Conservation (phyloP, 2,113 vertebrate genomes). For the Lagopus leucura region DNA sequence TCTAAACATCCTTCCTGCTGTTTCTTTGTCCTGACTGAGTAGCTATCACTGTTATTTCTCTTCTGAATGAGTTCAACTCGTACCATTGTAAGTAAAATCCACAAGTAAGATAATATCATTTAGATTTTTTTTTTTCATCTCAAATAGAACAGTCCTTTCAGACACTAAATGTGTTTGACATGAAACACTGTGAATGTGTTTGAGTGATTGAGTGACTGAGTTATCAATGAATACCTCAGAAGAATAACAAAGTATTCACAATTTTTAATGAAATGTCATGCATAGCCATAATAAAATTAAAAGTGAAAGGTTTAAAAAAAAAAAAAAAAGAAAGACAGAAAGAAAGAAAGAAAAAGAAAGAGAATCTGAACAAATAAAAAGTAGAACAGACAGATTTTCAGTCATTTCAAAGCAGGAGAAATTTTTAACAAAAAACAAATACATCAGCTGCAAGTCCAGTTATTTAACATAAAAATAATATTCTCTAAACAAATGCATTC, state of each 20-base stretch:
- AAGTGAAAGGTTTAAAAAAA: not conserved
- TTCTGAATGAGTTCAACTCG: not conserved
- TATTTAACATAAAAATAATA: not conserved
- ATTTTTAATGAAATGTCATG: not conserved
- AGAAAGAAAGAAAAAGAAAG: not conserved
- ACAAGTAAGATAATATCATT: not conserved
- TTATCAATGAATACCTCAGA: not conserved
- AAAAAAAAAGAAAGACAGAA: too few species aligned
- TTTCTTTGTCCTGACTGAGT: not conserved
- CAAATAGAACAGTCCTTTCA: not conserved
- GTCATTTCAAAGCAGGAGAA: not conserved
- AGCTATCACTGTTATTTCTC: not conserved
- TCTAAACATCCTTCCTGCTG: not conserved
- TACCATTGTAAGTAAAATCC: not conserved
- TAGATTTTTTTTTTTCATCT: not conserved
- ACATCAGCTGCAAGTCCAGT: not conserved
- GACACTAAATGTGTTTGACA: not conserved
- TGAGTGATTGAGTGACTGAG: not conserved
- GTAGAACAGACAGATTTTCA: not conserved
- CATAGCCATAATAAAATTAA: not conserved
- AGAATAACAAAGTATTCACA: not conserved
- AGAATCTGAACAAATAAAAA: not conserved
- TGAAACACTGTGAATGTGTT: too few species aligned
- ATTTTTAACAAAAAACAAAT: not conserved
- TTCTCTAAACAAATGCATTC: not conserved